Base-by-base conservation (phyloP, 2,888 invertebrate genomes). In the Microctonus hyperodae region DNA sequence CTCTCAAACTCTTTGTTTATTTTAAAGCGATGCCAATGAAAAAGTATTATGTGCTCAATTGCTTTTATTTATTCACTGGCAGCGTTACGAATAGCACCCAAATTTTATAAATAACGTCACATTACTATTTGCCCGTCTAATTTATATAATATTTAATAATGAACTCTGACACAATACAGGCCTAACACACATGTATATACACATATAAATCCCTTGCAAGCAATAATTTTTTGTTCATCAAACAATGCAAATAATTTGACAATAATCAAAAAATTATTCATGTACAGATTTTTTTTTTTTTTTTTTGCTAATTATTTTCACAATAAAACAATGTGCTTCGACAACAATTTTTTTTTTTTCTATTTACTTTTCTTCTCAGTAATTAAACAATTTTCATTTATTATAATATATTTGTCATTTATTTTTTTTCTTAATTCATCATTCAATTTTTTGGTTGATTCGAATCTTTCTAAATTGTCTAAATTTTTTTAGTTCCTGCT, bases 281-380 rank as follows among this genome's bases (percentile, higher is more conserved):
- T 40, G 5, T 13, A 2, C 1, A 20, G 7, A 16, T 16, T 20
- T 63, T 64, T 69, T 65, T 62, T 40, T 62, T 40, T 56, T 62
- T 44, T 33, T 58, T 16, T n/a, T 4, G 6, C 28, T 28, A 5
- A 3, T 7, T 28, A 28, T 28, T 28, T 37, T n/a, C 9, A 3
- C 9, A 20, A 44, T 44, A 1, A 44, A 44, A 44, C 44, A 44
- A 44, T 44, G 9, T 7, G 4, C 6, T 44, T n/a, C 5, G 16
- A 16, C 44, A 44, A 44, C 44, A 16, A 44, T n/a, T 40, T 16
- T n/a, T 40, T 11, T n/a, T n/a, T 20, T 44, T 44, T 28, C 7
- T n/a, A n/a, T n/a, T n/a, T n/a, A n/a, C n/a, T 28, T 7, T 28
- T 5, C 28, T 28, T 28, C 28, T 1, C 20, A 7, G 16, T 44